phyloP scores from a whole-genome alignment of 2,888 invertebrate genomes.

The Xestia sexstrigata region DNA sequence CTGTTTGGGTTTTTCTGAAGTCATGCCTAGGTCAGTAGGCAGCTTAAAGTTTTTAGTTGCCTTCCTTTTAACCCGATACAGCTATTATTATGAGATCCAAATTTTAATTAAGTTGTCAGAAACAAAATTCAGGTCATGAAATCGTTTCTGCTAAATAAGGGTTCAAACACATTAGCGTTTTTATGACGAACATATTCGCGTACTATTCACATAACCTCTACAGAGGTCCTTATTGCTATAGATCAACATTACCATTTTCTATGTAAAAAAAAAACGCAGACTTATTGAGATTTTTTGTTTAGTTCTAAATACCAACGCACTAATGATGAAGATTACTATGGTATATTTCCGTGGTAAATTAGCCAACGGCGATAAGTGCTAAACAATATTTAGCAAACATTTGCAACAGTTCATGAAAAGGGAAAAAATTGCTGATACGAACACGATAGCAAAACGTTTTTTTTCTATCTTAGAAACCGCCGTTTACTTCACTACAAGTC shows the following conservation, averaged over 20 bases:
- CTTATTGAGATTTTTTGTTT: no score
- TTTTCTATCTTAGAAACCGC: neutral
- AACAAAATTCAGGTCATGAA: conserved; percentile 60
- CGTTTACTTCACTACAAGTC: neutral
- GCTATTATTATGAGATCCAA: conserved; percentile 52
- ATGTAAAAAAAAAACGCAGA: no score
- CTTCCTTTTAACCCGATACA: conserved; percentile 36
- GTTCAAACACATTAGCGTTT: neutral
- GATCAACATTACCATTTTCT: no score
- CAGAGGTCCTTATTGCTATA: no score
- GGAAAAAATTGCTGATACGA: neutral
- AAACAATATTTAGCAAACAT: neutral
- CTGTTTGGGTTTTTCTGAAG: no score
- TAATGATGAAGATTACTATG: no score
- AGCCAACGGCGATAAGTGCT: neutral
- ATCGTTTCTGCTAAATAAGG: conserved; percentile 35
- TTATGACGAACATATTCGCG: neutral
- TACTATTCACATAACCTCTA: no score
- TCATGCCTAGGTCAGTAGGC: no score
- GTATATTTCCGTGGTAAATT: neutral
- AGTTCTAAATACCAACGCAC: no score
- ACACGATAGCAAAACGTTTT: no score
- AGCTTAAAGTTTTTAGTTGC: conserved; percentile 12
- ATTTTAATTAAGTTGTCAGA: conserved; percentile 67
- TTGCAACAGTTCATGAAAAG: neutral